Base-by-base conservation (phyloP, 2,797 vertebrate genomes). In the Gymnothorax reevesii region DNA sequence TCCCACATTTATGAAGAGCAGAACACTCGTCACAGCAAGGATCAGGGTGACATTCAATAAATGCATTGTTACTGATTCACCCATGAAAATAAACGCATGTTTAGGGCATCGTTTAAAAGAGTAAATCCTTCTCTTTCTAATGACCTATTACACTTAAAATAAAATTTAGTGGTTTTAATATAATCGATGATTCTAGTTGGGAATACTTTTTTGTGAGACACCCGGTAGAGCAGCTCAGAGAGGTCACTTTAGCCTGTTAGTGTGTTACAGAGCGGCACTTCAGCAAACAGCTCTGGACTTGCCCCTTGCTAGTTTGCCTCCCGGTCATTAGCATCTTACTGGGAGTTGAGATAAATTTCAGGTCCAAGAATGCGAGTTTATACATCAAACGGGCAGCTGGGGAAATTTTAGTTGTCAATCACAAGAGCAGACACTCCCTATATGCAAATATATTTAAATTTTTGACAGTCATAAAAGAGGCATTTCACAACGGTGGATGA, bases 371-470 rank as follows among this genome's bases (percentile, higher is more conserved):
- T 60, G 82, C 55, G 60, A 33, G 27, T 42, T 73, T 83, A 15
- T 52, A n/a, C 5, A 15, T 17, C 1, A 7, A 7, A 57, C 15
- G 25, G 85, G 17, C 66, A 80, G 17, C 6, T 20, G 17, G 42
- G 73, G 73, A 7, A 49, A 17, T 52, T 42, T 22, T 17, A 77
- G 22, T 42, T n/a, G 73, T n/a, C 73, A 77, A 77, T 22, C 52
- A 55, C 20, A 22, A 60, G 52, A 59, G 4, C 80, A 71, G 64
- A 55, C 64, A 80, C 15, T 59, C 54, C 66, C 57, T 55, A 59
- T 49, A 86, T 86, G 86, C 86, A 86, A 86, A 86, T 73, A 73
- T 73, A 86, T 83, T 86, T 54, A 86, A 73, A 83, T 57, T 12
- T 79, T 6, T 55, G 17, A 79, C 17, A 6, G 75, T 10, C 2